Evolutionary conservation across 2,888 invertebrate species (phyloP).

Genomic region (Catotricha subobsoleta): DNA sequence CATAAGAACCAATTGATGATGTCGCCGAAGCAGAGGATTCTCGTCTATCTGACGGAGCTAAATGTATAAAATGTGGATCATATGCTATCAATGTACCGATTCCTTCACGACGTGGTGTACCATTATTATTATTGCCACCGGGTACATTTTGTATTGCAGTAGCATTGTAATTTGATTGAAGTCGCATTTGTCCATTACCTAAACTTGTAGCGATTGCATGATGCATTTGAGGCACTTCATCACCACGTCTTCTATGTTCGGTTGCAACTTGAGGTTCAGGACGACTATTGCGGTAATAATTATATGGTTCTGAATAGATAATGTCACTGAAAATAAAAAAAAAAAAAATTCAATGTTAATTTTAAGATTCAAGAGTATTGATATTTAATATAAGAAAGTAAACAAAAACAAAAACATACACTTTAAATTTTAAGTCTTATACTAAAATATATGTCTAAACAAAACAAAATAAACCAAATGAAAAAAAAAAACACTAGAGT

Average conservation of each 20-base stretch:
- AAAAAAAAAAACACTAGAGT: too few relatives aligned
- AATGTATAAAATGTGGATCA: slow-evolving; percentile 11
- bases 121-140: background rate
- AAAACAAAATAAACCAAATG: too few relatives aligned
- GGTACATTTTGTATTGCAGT: background rate
- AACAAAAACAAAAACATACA: too few relatives aligned
- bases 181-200: slow-evolving; percentile 5
- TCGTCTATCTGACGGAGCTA: slow-evolving; percentile 27
- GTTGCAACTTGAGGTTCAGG: slow-evolving; percentile 5
- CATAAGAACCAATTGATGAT: slow-evolving; percentile 41
- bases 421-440: too few relatives aligned
- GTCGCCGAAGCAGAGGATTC: slow-evolving; percentile 43
- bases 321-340: slow-evolving; percentile 6
- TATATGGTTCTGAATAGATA: slow-evolving; percentile 8
- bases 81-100: background rate
- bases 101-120: background rate
- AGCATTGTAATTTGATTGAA: slow-evolving; percentile 1
- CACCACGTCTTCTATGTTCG: slow-evolving; percentile 4
- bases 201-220: slow-evolving; percentile 1
- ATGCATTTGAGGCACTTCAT: slow-evolving; percentile 3
- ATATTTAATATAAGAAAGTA: too few relatives aligned
- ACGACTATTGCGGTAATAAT: slow-evolving; percentile 1
- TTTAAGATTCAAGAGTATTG: too few relatives aligned
- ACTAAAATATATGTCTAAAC: too few relatives aligned
- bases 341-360: background rate